phyloP scores from a whole-genome alignment of 2,797 vertebrate species.

The Vultur gryphus region DNA sequence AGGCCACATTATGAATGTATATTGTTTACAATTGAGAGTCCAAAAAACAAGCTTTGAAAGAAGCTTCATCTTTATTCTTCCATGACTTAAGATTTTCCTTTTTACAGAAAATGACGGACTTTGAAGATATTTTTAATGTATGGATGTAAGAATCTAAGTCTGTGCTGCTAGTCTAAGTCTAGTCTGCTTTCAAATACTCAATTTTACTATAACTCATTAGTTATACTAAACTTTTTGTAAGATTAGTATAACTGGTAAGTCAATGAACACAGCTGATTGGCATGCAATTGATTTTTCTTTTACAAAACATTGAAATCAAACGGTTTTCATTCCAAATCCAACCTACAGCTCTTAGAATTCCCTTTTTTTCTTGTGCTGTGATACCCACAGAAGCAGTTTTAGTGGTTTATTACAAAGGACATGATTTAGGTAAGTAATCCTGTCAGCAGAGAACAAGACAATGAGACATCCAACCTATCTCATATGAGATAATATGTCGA shows the following conservation, averaged over 20 bases:
- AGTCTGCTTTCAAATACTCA: neutral
- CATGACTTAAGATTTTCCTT: neutral
- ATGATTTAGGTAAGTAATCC: neutral
- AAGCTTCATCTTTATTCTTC: neutral
- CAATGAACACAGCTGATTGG: neutral
- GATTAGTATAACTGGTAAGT: neutral
- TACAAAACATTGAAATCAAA: neutral
- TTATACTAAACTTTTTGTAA: neutral
- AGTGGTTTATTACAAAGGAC: neutral
- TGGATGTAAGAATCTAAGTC: neutral
- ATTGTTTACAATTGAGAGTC: neutral
- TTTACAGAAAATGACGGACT: neutral
- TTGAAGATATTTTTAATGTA: neutral
- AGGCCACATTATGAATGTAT: neutral
- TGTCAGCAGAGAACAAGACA: neutral
- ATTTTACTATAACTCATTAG: neutral
- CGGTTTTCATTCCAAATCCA: neutral
- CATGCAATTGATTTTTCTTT: neutral
- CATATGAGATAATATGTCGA: neutral
- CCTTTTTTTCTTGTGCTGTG: neutral
- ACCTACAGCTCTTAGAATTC: neutral
- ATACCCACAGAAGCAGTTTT: neutral
- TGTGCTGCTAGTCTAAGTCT: neutral
- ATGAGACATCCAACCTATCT: neutral
- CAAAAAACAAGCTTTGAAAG: neutral